These are phyloP conservation scores for Mus pahari DNA, from an alignment of 2,113 vertebrate species.

Conservation along the genomic window DNA sequence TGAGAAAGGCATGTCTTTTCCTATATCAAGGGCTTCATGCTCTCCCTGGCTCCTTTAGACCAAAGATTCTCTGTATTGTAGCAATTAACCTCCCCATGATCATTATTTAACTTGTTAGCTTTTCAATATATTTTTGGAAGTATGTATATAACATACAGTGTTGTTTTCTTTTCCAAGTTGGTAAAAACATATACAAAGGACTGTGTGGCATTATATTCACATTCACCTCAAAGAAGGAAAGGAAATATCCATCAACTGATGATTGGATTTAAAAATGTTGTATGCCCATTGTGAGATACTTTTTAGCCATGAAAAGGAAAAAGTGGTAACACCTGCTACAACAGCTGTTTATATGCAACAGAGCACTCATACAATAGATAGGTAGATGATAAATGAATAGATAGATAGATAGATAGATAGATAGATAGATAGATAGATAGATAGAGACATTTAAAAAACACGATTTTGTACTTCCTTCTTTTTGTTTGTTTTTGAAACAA, in stretches of 20 bases:
- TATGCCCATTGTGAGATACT: neutral
- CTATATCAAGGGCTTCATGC: neutral
- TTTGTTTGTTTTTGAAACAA: neutral
- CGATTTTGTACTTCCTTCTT: neutral
- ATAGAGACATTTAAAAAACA: neutral
- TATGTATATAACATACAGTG: neutral
- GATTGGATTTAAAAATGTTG: neutral
- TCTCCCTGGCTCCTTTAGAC: neutral
- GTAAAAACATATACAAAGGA: neutral
- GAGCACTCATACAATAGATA: no score
- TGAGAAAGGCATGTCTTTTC: neutral
- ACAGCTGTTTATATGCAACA: no score
- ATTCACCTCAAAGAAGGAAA: neutral
- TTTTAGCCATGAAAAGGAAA: neutral
- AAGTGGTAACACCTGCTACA: accelerated
- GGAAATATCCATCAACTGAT: neutral
- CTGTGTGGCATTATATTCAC: neutral
- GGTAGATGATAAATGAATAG: no score
- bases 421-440: no score
- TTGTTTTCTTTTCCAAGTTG: constrained; percentile 12
- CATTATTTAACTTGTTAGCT: neutral
- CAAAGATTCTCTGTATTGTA: neutral
- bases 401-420: no score
- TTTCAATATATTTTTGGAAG: neutral
- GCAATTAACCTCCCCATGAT: neutral